phyloP scores from a whole-genome alignment of 2,888 invertebrate genomes.

The Agriopis marginaria region DNA sequence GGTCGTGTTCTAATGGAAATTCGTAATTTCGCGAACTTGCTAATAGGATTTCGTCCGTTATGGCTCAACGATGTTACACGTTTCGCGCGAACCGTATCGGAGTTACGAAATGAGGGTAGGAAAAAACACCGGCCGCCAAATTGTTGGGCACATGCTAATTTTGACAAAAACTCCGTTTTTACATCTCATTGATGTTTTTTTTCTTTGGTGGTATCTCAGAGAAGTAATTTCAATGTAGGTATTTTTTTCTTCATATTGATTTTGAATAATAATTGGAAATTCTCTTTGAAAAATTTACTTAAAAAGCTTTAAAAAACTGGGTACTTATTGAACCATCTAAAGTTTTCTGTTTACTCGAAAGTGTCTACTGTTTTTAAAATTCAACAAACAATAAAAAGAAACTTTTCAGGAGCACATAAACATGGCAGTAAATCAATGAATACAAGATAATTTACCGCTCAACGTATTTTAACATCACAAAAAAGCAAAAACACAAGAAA shows the following conservation, averaged over 20 bases:
- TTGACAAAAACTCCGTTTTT: constrained; percentile 62
- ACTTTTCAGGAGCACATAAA: background rate
- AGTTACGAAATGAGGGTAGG: constrained; percentile 67
- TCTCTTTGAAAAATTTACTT: too few species aligned
- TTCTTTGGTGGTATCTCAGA: background rate
- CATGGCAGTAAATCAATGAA: background rate
- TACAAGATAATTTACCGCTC: background rate
- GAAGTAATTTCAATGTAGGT: background rate
- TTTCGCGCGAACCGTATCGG: constrained; percentile 77
- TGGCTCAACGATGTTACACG: constrained; percentile 79
- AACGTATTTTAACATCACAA: background rate
- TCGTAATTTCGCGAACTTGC: constrained; percentile 54
- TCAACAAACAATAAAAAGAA: background rate
- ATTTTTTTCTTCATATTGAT: background rate
- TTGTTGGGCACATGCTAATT: constrained; percentile 79
- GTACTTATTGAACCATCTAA: too few species aligned
- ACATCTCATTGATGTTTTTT: constrained; percentile 47
- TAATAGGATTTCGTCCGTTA: constrained; percentile 69
- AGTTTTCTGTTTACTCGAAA: too few species aligned
- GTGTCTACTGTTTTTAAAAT: too few species aligned
- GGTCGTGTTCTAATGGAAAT: constrained; percentile 47
- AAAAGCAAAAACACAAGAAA: constrained; percentile 1
- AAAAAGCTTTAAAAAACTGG: too few species aligned
- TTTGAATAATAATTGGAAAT: background rate
- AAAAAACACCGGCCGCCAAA: constrained; percentile 65